Conservation (phyloP, 2,113 vertebrate species). For the Peromyscus maniculatus region DNA sequence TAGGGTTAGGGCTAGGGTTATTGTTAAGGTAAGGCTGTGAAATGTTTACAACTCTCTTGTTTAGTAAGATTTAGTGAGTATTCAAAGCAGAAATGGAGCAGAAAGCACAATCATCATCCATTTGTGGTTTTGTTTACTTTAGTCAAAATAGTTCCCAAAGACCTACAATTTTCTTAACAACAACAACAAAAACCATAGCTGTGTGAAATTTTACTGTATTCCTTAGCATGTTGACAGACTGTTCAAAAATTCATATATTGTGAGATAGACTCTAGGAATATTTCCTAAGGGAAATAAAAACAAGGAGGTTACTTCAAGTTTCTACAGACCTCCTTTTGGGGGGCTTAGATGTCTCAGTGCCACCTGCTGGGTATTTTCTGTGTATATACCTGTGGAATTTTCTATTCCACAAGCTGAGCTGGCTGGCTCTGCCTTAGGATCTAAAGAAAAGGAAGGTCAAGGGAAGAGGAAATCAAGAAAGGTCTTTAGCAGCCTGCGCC, state of each 20-base stretch:
- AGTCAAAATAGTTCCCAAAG: conserved; percentile 11
- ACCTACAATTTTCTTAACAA: background rate
- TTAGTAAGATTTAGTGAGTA: background rate
- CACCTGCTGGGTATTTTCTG: background rate
- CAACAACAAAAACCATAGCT: background rate
- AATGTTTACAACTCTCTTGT: background rate
- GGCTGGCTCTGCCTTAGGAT: background rate
- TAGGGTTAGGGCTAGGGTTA: background rate
- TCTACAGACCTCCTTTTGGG: background rate
- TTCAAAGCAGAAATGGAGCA: background rate
- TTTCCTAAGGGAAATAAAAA: background rate
- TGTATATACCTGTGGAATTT: background rate
- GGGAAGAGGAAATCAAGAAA: background rate
- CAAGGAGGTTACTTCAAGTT: background rate
- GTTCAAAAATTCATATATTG: background rate
- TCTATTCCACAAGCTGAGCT: background rate
- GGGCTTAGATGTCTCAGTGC: background rate
- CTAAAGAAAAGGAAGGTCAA: background rate
- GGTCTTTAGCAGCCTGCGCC: background rate
- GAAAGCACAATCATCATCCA: background rate
- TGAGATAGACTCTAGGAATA: background rate
- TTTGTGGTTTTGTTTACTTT: background rate
- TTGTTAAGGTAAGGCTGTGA: background rate
- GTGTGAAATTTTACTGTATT: conserved; percentile 4
- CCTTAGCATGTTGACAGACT: background rate